Conservation (phyloP, 2,797 vertebrate genomes). For the Dicrostonyx torquatus region DNA sequence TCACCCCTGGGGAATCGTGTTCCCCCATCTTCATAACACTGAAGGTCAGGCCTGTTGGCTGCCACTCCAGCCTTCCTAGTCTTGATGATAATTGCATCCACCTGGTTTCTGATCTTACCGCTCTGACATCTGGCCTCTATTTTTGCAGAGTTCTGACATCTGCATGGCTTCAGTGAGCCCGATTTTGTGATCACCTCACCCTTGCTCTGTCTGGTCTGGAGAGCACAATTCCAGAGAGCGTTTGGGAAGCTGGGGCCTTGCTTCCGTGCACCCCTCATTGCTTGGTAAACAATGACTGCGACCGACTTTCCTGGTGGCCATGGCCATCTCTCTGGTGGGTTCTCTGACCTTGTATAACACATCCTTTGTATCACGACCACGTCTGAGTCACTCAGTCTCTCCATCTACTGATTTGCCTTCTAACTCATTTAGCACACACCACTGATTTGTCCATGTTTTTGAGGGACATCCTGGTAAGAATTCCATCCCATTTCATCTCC, state of each 20-base stretch:
- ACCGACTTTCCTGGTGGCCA: neutral
- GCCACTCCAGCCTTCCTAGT: neutral
- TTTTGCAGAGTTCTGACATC: neutral
- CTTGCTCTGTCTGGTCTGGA: rapidly evolving
- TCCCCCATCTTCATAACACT: neutral
- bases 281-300: neutral
- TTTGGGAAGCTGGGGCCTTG: rapidly evolving
- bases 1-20: neutral
- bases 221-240: neutral
- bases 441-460: neutral
- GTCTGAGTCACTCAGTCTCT: neutral
- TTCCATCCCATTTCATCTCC: neutral
- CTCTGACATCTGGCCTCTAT: neutral
- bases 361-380: no score
- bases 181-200: neutral
- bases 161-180: neutral
- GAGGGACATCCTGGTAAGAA: neutral
- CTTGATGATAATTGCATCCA: neutral
- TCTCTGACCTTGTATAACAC: neutral
- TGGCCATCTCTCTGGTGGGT: no score
- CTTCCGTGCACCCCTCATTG: neutral
- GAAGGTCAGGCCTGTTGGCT: neutral
- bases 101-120: neutral
- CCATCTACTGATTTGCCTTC: neutral
- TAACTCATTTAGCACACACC: neutral